phyloP scores from a whole-genome alignment of 2,888 invertebrate genomes.

The Criorhina ranunculi region DNA sequence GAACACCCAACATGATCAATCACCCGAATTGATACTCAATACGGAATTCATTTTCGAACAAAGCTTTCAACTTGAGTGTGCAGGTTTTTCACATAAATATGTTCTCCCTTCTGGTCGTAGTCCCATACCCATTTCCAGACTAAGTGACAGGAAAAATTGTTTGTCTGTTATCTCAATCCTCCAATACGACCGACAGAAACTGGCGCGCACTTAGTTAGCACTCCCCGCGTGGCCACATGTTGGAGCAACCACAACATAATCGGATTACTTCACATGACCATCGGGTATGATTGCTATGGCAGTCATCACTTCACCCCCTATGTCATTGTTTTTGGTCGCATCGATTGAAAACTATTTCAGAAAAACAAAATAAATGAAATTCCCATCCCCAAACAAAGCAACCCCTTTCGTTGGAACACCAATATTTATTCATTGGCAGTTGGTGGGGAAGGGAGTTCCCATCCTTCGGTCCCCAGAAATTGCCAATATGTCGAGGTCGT shows the following conservation, averaged over 20 bases:
- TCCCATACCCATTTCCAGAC: not conserved
- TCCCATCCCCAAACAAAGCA: not conserved
- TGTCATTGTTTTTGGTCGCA: not conserved
- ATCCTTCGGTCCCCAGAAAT: conserved; percentile 11
- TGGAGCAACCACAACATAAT: conserved; percentile 55
- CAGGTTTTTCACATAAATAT: not conserved
- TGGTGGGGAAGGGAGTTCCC: not conserved
- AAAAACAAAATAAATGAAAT: conserved; percentile 40
- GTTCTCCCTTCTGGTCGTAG: not conserved
- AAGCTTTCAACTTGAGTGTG: conserved; percentile 40
- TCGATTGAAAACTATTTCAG: conserved; percentile 43
- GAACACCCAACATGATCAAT: conserved; percentile 62
- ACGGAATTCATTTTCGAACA: conserved; percentile 60
- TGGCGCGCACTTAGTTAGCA: conserved; percentile 18
- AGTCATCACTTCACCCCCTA: not conserved
- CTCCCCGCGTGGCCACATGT: conserved; percentile 13
- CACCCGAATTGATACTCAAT: conserved; percentile 73
- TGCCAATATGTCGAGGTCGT: conserved; percentile 65
- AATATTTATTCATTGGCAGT: conserved; percentile 18
- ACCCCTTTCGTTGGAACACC: not conserved
- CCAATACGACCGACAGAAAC: not conserved
- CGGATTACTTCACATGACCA: conserved; percentile 59
- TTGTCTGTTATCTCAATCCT: conserved; percentile 30
- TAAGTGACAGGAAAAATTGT: not conserved
- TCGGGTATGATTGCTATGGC: conserved; percentile 21